These are phyloP conservation scores for Poeciliopsis gracilis DNA, from an alignment of 2,797 vertebrate species.

Conservation along the genomic window DNA sequence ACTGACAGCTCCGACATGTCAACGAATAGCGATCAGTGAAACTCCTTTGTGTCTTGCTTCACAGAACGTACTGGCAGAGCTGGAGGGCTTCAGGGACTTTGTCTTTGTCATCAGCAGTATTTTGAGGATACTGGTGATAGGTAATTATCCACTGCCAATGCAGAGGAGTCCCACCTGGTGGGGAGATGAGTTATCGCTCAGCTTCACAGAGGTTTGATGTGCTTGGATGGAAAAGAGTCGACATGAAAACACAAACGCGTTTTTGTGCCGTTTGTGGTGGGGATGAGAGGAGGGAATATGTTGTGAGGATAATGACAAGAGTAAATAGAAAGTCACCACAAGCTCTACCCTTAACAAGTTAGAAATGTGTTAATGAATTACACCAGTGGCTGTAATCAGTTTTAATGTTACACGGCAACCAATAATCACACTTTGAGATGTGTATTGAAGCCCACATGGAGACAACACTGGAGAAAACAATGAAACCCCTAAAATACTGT, in stretches of 20 bases:
- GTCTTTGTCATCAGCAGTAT: conserved; percentile 80
- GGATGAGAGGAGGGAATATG: not conserved
- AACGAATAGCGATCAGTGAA: not conserved
- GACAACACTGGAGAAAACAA: not conserved
- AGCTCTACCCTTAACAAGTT: not conserved
- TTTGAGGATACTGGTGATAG: conserved; percentile 75
- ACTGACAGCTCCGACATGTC: not conserved
- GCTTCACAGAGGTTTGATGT: not conserved
- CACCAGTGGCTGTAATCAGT: not conserved
- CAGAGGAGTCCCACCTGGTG: conserved; percentile 3
- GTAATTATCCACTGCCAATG: conserved; percentile 50
- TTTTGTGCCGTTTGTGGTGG: not conserved
- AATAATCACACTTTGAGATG: not conserved
- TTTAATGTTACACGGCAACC: not conserved
- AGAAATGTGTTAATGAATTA: not conserved
- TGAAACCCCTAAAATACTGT: not conserved
- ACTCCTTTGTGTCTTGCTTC: conserved; percentile 6
- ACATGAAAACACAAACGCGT: not conserved
- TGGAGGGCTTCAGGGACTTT: conserved; percentile 79
- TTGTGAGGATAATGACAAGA: not conserved
- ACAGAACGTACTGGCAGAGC: conserved; percentile 66
- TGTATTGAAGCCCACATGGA: not conserved
- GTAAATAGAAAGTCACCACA: not conserved
- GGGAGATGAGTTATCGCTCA: not conserved
- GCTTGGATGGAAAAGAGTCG: not conserved